These are phyloP conservation scores for Cryptophagus acutangulus DNA, from an alignment of 2,888 invertebrate genomes.

Conservation along the genomic window DNA sequence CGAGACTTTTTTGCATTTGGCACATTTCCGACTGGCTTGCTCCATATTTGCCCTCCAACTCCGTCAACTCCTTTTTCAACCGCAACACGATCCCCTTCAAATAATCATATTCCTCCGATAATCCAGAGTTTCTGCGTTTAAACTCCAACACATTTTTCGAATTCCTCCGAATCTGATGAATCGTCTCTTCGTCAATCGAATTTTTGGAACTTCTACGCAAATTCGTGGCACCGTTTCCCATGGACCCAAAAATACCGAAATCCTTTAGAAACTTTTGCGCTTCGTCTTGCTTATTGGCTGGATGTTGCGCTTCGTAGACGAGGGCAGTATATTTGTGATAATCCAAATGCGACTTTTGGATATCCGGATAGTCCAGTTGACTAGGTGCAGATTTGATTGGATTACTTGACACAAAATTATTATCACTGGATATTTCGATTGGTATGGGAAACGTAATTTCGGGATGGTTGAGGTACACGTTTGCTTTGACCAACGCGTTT, in stretches of 20 bases:
- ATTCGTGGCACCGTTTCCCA: slow-evolving; percentile 43
- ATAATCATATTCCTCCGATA: slow-evolving; percentile 42
- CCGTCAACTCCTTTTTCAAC: slow-evolving; percentile 49
- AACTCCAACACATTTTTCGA: slow-evolving; percentile 36
- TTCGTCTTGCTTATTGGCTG: slow-evolving; percentile 34
- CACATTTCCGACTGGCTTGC: slow-evolving; percentile 54
- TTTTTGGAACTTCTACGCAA: slow-evolving; percentile 33
- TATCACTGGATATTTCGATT: slow-evolving; percentile 27
- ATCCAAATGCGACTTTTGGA: slow-evolving; percentile 34
- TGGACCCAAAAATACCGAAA: slow-evolving; percentile 43
- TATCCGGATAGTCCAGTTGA: slow-evolving; percentile 28
- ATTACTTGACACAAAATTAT: slow-evolving; percentile 25
- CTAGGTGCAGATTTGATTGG: slow-evolving; percentile 26
- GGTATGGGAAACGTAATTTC: slow-evolving; percentile 45
- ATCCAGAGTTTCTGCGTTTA: slow-evolving; percentile 30
- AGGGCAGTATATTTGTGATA: slow-evolving; percentile 40
- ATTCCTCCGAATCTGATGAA: slow-evolving; percentile 36
- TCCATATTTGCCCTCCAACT: slow-evolving; percentile 50
- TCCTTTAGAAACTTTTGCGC: slow-evolving; percentile 44
- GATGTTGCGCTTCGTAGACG: slow-evolving; percentile 31
- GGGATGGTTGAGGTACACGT: slow-evolving; percentile 42
- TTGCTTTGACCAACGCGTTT: slow-evolving; percentile 30
- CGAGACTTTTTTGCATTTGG: slow-evolving; percentile 53
- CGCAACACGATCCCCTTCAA: slow-evolving; percentile 45
- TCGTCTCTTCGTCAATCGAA: slow-evolving; percentile 33